Evolutionary conservation across 1,140 invertebrate genomes (phyloP), one percentile per base, ranked within the genome.

Genomic region (Tyrophagus putrescentiae): DNA sequence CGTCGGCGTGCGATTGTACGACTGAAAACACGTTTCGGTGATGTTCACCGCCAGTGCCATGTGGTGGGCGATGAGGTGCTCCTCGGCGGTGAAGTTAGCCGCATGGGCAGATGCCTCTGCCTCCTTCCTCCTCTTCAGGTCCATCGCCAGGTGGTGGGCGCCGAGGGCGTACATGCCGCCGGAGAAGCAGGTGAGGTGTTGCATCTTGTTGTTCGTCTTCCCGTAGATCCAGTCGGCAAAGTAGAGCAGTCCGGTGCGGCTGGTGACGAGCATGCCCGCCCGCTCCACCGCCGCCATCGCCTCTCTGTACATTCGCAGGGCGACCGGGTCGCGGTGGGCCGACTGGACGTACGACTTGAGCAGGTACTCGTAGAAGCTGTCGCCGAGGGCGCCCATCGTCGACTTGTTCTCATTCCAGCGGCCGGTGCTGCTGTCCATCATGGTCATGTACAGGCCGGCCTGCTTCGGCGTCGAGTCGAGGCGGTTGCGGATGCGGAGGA

Each of bases 311-410:
- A 97, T 93, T 68, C 85, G 76, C 54, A 85, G 79, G 0, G 90
- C 90, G 68, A 88, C 81, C 36, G 76, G 73, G 73, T 96, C 87
- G 56, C 79, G 77, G 59, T 81, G 79, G 0, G 84, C 86, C 0
- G 87, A 86, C 67, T 91, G 83, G 25, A 98, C 75, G 85, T 91
- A 98, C 0, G 87, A 82, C 75, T 98, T 98, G 52, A 98, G 75
- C 44, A 99, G 77, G 72, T 99, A 98, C 74, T 99, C 95, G 74
- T 97, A 99, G 74, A 95, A 98, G 69, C 89, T 94, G 75, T 98
- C 95, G 11, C 94, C 95, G 3, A 98, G 74, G 3, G 90, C 95
- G 56, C 95, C 95, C 67, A 98, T 79, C 0, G 93, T 97, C 72
- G 84, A 92, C 97, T 70, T 4, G 25, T 42, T 36, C 21, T 54